phyloP scores from a whole-genome alignment of 2,888 invertebrate genomes.

The Himalopsyche anomala region DNA sequence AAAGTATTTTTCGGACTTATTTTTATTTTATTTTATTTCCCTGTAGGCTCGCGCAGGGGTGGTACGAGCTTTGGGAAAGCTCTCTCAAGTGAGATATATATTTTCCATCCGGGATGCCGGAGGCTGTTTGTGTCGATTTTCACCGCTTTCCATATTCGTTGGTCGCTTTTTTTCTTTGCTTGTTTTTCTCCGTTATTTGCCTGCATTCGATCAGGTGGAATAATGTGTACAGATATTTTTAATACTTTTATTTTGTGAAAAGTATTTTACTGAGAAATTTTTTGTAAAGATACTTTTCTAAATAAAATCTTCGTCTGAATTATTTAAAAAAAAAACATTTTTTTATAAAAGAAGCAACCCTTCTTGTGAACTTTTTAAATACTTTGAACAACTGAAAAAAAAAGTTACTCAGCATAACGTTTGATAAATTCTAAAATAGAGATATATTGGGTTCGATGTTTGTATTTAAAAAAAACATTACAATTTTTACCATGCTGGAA shows the following conservation, averaged over 20 bases:
- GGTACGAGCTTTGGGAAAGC: constrained; percentile 48
- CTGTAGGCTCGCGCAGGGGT: constrained; percentile 15
- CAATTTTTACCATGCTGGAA: too few relatives aligned
- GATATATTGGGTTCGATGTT: too few relatives aligned
- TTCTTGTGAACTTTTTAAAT: too few relatives aligned
- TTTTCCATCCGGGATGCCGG: constrained; percentile 28
- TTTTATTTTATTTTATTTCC: constrained; percentile 59
- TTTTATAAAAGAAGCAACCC: too few relatives aligned
- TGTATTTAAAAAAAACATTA: too few relatives aligned
- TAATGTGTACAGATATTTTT: neutral
- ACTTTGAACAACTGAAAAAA: too few relatives aligned
- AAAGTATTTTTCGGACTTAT: constrained; percentile 18
- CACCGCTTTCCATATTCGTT: constrained; percentile 22
- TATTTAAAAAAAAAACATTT: too few relatives aligned
- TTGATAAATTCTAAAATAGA: too few relatives aligned
- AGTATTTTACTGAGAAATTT: neutral
- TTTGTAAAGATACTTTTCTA: too few relatives aligned
- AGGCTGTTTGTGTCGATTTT: constrained; percentile 34
- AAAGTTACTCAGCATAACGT: too few relatives aligned
- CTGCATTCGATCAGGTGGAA: constrained; percentile 19
- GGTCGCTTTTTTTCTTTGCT: neutral
- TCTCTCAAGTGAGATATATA: constrained; percentile 54
- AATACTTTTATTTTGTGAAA: neutral
- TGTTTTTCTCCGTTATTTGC: neutral
- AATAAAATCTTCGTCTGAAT: too few relatives aligned